A percentile compares a stretch with the other conserved stretches of the same genome.
Conservation (phyloP, 2,888 invertebrate genomes). For the Anthrax anthrax region DNA sequence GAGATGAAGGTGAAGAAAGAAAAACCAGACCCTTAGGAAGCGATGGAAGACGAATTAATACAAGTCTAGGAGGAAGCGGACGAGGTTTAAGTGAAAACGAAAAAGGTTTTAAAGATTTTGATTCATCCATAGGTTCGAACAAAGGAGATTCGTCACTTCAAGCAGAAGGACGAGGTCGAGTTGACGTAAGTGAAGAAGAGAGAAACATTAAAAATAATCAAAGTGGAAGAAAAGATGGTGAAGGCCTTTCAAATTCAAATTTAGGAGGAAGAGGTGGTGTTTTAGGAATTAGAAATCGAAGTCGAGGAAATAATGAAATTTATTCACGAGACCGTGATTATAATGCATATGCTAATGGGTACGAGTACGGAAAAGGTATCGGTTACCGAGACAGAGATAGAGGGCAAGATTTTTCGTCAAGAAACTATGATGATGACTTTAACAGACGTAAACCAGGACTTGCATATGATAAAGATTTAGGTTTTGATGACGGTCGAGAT, state of each 20-base stretch:
- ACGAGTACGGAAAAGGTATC: no score
- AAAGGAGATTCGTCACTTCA: no score
- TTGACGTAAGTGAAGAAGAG: background rate
- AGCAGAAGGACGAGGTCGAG: background rate
- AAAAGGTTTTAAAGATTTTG: no score
- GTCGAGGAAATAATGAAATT: background rate
- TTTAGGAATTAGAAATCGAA: background rate
- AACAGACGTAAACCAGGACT: slow-evolving; percentile 2
- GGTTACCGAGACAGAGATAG: no score
- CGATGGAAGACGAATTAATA: background rate
- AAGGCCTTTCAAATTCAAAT: background rate
- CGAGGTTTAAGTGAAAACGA: background rate
- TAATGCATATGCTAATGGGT: no score
- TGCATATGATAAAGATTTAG: slow-evolving; percentile 6
- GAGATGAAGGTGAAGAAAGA: background rate
- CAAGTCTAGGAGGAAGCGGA: background rate
- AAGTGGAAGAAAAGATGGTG: background rate
- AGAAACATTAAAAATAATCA: background rate
- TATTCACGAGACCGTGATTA: no score
- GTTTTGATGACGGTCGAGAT: background rate
- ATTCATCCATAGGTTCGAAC: no score
- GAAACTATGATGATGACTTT: no score
- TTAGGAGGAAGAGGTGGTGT: background rate
- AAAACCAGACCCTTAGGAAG: background rate
- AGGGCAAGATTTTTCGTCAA: no score